A percentile compares a stretch with the other conserved stretches of the same genome.
These are phyloP conservation scores for Anguilla marmorata DNA, from an alignment of 2,797 vertebrate species.

Conservation along the genomic window DNA sequence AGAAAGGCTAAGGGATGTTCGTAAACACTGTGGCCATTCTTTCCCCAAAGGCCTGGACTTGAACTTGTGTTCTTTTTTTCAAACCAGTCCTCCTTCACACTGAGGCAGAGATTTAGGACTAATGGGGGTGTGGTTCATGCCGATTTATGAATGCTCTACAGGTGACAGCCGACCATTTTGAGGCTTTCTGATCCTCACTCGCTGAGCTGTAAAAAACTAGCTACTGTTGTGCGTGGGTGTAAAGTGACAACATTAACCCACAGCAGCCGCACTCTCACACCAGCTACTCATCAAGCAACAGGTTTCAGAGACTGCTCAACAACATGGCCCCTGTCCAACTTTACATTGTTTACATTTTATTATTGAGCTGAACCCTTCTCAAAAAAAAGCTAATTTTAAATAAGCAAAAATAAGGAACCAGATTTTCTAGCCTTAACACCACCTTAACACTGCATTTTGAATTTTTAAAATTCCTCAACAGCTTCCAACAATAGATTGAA, in stretches of 20 bases:
- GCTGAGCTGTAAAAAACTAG: neutral
- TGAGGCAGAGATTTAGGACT: neutral
- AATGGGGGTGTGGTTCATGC: neutral
- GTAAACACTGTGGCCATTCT: neutral
- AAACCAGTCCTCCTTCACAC: neutral
- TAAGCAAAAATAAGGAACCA: slow-evolving; percentile 9
- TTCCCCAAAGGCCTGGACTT: neutral
- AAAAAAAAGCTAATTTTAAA: slow-evolving; percentile 12
- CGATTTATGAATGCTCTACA: neutral
- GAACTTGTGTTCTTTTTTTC: neutral
- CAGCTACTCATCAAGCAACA: slow-evolving; percentile 17
- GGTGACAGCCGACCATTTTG: neutral
- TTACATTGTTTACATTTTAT: slow-evolving; percentile 26
- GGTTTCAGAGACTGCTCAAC: slow-evolving; percentile 27
- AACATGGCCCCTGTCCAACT: slow-evolving; percentile 24
- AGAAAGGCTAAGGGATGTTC: neutral
- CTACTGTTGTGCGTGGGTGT: neutral
- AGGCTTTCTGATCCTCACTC: neutral
- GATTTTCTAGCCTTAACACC: slow-evolving; percentile 5
- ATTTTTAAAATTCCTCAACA: slow-evolving; percentile 31
- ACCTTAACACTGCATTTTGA: slow-evolving; percentile 24
- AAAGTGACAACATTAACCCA: slow-evolving; percentile 28
- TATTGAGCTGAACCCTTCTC: slow-evolving; percentile 22
- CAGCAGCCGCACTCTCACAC: slow-evolving; percentile 10
- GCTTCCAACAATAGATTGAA: slow-evolving; percentile 34